Evolutionary conservation across 2,888 invertebrate genomes (phyloP).

Genomic region (Automeris io): DNA sequence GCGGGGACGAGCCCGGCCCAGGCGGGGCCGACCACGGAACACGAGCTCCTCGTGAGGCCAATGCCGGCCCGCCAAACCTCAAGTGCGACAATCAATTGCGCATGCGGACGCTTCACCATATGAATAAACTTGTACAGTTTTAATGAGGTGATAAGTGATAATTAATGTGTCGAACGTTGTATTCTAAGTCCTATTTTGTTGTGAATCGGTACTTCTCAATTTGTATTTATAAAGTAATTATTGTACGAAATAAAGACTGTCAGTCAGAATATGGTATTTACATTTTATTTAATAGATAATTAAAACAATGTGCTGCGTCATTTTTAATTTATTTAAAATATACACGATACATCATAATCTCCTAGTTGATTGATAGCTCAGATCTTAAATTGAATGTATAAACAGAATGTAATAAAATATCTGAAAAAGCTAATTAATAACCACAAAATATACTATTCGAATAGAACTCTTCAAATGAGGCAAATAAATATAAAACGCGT

Average conservation of each 20-base stretch:
- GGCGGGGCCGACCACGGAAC: slow-evolving; percentile 14
- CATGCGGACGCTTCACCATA: slow-evolving; percentile 16
- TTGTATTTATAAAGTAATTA: slow-evolving; percentile 72
- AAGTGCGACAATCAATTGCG: slow-evolving; percentile 14
- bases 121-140: slow-evolving; percentile 51
- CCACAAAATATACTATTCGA: neutral
- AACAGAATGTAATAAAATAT: too few species aligned
- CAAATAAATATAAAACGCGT: too few species aligned
- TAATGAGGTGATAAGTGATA: slow-evolving; percentile 72
- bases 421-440: neutral
- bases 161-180: slow-evolving; percentile 65
- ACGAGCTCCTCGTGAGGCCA: slow-evolving; percentile 9
- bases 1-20: slow-evolving; percentile 7
- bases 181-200: slow-evolving; percentile 72
- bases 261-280: slow-evolving; percentile 44
- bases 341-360: neutral
- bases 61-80: slow-evolving; percentile 11
- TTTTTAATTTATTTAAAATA: neutral
- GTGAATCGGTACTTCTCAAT: slow-evolving; percentile 76
- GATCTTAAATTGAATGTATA: too few species aligned
- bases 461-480: neutral
- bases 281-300: slow-evolving; percentile 12
- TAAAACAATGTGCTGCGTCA: neutral
- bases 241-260: slow-evolving; percentile 72
- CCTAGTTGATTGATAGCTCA: neutral